A percentile compares a stretch with the other conserved stretches of the same genome.
These are phyloP conservation scores for Hetaerina titia DNA, from an alignment of 2,888 invertebrate species.

Conservation along the genomic window DNA sequence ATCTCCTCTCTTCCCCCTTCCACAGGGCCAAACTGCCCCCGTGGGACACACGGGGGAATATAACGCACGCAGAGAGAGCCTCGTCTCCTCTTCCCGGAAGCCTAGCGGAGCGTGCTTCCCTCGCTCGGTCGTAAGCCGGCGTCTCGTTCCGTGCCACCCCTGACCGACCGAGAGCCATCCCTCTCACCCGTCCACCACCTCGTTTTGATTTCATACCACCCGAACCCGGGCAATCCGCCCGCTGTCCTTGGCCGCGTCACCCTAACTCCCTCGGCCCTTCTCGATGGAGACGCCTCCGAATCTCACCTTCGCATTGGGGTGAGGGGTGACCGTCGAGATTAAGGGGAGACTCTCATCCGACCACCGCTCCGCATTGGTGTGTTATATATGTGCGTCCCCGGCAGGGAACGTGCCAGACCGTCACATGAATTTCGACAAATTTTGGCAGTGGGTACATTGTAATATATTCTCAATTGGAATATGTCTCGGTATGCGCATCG, in stretches of 20 bases:
- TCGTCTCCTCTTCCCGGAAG: no score
- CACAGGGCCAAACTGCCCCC: background rate
- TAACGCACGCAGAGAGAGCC: background rate
- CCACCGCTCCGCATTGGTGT: no score
- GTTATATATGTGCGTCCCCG: no score
- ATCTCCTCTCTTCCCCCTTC: background rate
- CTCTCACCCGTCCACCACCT: background rate
- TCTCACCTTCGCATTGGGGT: background rate
- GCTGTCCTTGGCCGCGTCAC: background rate
- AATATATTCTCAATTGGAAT: no score
- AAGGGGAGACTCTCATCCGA: no score
- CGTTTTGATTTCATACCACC: constrained; percentile 13
- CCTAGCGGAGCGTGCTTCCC: background rate
- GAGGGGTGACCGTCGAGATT: no score
- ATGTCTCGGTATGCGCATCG: no score
- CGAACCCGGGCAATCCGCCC: background rate
- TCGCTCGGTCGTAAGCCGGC: background rate
- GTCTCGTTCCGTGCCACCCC: background rate
- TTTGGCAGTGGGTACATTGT: no score
- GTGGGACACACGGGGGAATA: background rate
- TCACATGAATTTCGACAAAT: no score
- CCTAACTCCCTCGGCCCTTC: background rate
- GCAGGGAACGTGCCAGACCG: no score
- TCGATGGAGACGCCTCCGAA: background rate
- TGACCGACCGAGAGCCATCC: background rate